Base-by-base conservation (phyloP, 2,797 vertebrate species). In the Mallotus villosus region DNA sequence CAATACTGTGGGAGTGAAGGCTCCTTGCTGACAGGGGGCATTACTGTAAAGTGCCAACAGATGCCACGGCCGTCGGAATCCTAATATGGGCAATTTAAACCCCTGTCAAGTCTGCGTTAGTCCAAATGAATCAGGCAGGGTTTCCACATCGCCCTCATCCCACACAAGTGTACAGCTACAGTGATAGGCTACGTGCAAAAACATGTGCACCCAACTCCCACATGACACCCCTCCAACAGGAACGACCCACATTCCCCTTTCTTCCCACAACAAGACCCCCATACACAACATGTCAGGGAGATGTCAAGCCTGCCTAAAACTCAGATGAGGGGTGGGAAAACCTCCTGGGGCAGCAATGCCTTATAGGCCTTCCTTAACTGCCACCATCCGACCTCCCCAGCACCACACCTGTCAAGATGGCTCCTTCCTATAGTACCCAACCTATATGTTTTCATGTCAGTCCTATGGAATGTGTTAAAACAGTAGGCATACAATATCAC, bases 11-110 rank as follows among this genome's bases (percentile, higher is more conserved):
- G 53, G 62, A 57, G 75, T 29, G 67, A 57, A 8, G 53, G 63
- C 64, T 74, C 53, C 46, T 73, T 1, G 17, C 72, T 82, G 85
- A 84, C 81, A 78, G 74, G 72, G 78, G 63, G 74, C 73, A 81
- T 85, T 81, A 84, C 22, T 29, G 37, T 73, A 72, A 84, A 63
- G 72, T 61, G 24, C 73, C 66, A 84, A 77, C 78, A 76, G 81
- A 78, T 76, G 79, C 78, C 74, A 73, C 16, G 19, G 71, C 78
- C 84, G 74, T 74, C 78, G 25, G 75, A 80, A 82, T 78, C 73
- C 67, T 85, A 79, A 86, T 88, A 75, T 78, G 74, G 16, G 73
- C 81, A 79, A 86, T 89, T 88, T 88, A 85, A 84, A 84, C 79
- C 75, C 72, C 71, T 83, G 84, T 86, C 86, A 88, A 78, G 81